Evolutionary conservation across 2,888 invertebrate genomes (phyloP).

Genomic region (Tenthredo scrophulariae): DNA sequence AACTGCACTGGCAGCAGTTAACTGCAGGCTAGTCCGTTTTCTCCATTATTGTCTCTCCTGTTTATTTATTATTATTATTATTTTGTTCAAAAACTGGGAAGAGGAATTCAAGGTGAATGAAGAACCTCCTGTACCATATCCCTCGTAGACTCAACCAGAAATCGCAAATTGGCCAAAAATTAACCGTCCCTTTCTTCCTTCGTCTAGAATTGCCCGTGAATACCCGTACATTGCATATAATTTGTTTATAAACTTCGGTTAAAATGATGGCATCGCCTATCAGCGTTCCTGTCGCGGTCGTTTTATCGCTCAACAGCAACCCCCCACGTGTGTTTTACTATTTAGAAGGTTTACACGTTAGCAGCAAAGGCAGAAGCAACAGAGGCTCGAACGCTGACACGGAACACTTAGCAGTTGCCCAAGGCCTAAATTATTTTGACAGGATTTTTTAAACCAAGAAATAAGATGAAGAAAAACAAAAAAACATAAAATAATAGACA

Average conservation of each 20-base stretch:
- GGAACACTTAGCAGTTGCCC: slow-evolving; percentile 40
- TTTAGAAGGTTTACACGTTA: slow-evolving; percentile 34
- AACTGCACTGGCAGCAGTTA: not conserved
- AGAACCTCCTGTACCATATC: not conserved
- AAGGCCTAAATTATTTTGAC: slow-evolving; percentile 37
- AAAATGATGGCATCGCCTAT: slow-evolving; percentile 16
- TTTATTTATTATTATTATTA: not conserved
- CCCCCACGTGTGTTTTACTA: slow-evolving; percentile 35
- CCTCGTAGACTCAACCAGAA: not conserved
- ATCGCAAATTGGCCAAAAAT: not conserved
- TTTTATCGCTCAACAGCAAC: slow-evolving; percentile 21
- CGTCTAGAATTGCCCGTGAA: not conserved
- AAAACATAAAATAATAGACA: slow-evolving; percentile 7
- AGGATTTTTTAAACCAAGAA: slow-evolving; percentile 14
- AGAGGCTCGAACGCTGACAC: slow-evolving; percentile 8
- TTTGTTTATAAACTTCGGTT: not conserved
- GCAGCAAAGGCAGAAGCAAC: slow-evolving; percentile 19
- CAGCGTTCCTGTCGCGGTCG: not conserved
- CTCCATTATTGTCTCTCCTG: not conserved
- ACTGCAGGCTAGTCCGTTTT: not conserved
- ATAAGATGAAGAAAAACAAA: not conserved
- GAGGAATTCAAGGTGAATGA: not conserved
- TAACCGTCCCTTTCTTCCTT: not conserved
- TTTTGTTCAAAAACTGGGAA: not conserved
- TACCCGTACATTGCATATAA: not conserved